Evolutionary conservation across 2,113 vertebrate genomes (phyloP).

Genomic region (Ifrita kowaldi): DNA sequence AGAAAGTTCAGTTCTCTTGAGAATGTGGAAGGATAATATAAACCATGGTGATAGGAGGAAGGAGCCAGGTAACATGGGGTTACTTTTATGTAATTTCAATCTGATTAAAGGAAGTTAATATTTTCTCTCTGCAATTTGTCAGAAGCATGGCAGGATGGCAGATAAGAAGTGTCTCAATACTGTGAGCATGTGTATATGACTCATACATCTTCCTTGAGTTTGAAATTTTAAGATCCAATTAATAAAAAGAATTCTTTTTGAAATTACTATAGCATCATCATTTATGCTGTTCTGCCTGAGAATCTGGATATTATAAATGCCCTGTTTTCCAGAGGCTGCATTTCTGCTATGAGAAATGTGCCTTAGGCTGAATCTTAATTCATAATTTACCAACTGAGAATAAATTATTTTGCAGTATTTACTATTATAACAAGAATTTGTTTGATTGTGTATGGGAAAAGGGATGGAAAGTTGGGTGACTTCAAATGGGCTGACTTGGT

Average conservation of each 20-base stretch:
- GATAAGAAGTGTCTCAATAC: background rate
- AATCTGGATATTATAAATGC: background rate
- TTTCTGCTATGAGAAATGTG: background rate
- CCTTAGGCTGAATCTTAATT: background rate
- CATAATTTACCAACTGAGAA: background rate
- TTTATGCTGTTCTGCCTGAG: background rate
- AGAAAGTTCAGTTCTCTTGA: constrained; percentile 46
- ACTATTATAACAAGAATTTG: background rate
- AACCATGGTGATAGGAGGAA: constrained; percentile 19
- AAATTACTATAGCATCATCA: background rate
- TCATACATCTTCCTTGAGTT: background rate
- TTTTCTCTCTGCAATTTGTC: background rate
- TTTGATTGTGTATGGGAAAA: background rate
- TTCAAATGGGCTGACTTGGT: background rate
- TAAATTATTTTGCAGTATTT: background rate
- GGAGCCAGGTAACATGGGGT: background rate
- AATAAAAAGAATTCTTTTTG: background rate
- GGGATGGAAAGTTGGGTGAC: background rate
- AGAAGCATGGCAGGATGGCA: background rate
- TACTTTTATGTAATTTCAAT: background rate
- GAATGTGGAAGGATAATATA: background rate
- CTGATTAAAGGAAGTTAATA: constrained; percentile 11
- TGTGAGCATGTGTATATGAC: background rate
- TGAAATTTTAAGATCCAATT: background rate
- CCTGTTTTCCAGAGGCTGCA: background rate